These are phyloP conservation scores for Petrophora chlorosata DNA, from an alignment of 2,888 invertebrate species.

Conservation along the genomic window DNA sequence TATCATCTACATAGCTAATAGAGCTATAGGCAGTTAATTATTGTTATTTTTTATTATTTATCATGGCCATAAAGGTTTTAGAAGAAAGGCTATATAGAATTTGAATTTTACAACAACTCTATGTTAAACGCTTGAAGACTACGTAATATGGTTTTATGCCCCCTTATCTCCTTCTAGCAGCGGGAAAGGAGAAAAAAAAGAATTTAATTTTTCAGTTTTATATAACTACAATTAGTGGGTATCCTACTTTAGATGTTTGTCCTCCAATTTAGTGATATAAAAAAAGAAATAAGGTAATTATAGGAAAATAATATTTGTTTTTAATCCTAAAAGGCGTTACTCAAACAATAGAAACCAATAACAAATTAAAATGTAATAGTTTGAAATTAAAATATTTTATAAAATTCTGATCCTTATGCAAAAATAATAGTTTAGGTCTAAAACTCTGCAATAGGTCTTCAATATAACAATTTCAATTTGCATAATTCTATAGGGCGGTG, in stretches of 20 bases:
- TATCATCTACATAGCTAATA: constrained; percentile 62
- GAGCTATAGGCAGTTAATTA: constrained; percentile 67
- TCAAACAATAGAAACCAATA: too few species aligned
- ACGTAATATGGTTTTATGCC: constrained; percentile 50
- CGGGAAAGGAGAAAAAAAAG: constrained; percentile 70
- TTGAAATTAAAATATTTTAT: too few species aligned
- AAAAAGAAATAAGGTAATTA: not conserved
- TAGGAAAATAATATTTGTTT: not conserved
- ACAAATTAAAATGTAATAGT: too few species aligned
- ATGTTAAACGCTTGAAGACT: constrained; percentile 32
- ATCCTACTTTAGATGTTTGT: constrained; percentile 41
- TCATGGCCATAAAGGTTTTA: constrained; percentile 74
- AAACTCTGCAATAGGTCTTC: too few species aligned
- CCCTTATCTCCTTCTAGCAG: constrained; percentile 81
- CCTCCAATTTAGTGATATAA: constrained; percentile 1
- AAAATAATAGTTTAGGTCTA: too few species aligned
- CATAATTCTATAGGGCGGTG: too few species aligned
- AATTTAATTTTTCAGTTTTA: constrained; percentile 37
- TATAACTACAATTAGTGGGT: constrained; percentile 45
- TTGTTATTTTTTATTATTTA: constrained; percentile 62
- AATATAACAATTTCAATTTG: too few species aligned
- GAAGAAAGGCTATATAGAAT: constrained; percentile 71
- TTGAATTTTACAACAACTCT: constrained; percentile 64
- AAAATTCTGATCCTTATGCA: too few species aligned
- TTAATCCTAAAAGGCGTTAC: too few species aligned